A percentile compares a stretch with the other conserved stretches of the same genome.
Conservation (phyloP, 2,888 invertebrate genomes). For the Nemoura dubitans region DNA sequence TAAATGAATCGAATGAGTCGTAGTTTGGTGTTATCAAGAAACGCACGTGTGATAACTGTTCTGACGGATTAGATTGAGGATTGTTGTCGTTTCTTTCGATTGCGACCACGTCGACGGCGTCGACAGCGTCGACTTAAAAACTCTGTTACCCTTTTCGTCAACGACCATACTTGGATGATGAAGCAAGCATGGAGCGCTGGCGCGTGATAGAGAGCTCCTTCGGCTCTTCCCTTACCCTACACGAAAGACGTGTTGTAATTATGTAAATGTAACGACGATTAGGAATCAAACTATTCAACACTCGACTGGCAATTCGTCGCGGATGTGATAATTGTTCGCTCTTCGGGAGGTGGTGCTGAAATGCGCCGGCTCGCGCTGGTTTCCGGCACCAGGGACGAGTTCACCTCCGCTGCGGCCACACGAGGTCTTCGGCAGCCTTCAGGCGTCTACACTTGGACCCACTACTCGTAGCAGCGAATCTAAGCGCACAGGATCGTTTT, state of each 20-base stretch:
- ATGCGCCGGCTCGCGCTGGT: not conserved
- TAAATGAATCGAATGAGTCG: not conserved
- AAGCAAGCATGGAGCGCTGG: not conserved
- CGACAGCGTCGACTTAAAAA: not conserved
- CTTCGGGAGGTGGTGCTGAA: not conserved
- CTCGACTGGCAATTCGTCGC: not conserved
- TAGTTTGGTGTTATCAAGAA: not conserved
- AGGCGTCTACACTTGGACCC: not conserved
- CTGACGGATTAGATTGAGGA: not conserved
- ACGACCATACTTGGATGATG: not conserved
- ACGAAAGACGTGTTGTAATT: not conserved
- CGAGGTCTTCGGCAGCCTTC: not conserved
- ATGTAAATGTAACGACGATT: not conserved
- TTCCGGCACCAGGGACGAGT: not conserved
- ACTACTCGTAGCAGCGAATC: not conserved
- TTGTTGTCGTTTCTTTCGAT: not conserved
- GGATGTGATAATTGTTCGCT: not conserved
- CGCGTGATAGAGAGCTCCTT: not conserved
- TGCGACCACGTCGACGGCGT: not conserved
- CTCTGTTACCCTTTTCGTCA: not conserved
- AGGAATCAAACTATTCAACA: not conserved
- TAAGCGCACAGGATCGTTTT: not conserved
- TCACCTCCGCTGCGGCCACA: not conserved
- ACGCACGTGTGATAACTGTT: not conserved
- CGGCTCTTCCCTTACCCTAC: not conserved